Evolutionary conservation across 1,140 invertebrate genomes (phyloP), one percentile per base, ranked within the genome.

Genomic region (Mercenaria mercenaria): DNA sequence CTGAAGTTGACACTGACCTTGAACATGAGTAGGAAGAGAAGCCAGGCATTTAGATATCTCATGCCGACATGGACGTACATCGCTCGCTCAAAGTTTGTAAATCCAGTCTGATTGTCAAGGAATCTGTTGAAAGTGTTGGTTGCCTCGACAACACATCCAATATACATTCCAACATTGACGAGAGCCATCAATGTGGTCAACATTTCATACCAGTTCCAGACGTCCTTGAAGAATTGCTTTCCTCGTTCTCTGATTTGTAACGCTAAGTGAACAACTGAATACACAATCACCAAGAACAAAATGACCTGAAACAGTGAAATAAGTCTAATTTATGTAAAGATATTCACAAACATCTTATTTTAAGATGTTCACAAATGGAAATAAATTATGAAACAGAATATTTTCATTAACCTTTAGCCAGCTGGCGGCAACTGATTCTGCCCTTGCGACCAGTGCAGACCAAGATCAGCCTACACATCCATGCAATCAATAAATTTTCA

Each of bases 201-300:
- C 52, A 94, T 67, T 74, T 95, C 93, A 67, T 93, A 87, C 92
- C 92, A 93, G 85, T 94, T 94, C 92, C 94, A 94, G 4, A 92
- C 34, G 0, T 92, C 43, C 13, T 64, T 90, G 67, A 95, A 92
- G 85, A 91, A 94, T 39, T 83, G 15, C 29, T 74, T 83, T 0
- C 90, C 69, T 11, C 92, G 67, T 26, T 92, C 81, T 32, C 82
- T 76, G 6, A 95, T 90, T 1, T 85, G 69, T 0, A 91, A 23
- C 23, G 88, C 37, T 1, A 92, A 81, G 59, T 95, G 92, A 29
- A 93, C 47, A 13, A 92, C 43, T 0, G 94, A 90, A 90, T 95
- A 95, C 2, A 94, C 18, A 3, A 91, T 87, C n/a, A 94, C 91
- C 15, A 92, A 43, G 32, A 94, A 91, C 41, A 95, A 72, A 23